Evolutionary conservation across 2,888 invertebrate genomes (phyloP).

Genomic region (Spodoptera picta): DNA sequence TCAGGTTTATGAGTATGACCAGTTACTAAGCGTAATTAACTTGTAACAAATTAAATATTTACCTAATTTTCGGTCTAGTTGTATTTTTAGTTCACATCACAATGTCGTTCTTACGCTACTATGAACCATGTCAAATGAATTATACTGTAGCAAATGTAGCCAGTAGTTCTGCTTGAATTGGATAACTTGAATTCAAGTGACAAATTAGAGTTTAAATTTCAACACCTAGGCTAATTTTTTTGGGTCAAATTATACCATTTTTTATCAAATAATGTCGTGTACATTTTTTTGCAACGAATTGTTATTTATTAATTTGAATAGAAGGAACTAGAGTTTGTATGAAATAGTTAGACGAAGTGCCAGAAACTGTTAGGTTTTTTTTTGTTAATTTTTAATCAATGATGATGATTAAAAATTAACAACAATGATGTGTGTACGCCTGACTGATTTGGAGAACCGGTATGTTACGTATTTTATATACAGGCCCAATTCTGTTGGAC

Average conservation of each 20-base stretch:
- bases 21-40: background rate
- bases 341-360: constrained; percentile 2
- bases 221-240: constrained; percentile 28
- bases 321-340: constrained; percentile 29
- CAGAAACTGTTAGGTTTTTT: constrained; percentile 8
- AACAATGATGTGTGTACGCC: constrained; percentile 11
- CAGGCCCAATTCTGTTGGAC: constrained; percentile 1
- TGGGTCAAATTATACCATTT: constrained; percentile 13
- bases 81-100: constrained; percentile 21
- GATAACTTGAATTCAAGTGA: constrained; percentile 39
- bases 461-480: constrained; percentile 30
- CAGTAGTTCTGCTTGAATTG: constrained; percentile 15
- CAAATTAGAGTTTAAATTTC: constrained; percentile 40
- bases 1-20: too few relatives aligned
- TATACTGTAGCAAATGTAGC: constrained; percentile 37
- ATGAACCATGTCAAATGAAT: constrained; percentile 39
- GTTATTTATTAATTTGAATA: constrained; percentile 10
- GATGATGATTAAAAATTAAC: too few relatives aligned
- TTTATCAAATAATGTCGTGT: constrained; percentile 11
- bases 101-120: constrained; percentile 29
- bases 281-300: constrained; percentile 26
- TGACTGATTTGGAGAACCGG: constrained; percentile 34
- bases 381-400: constrained; percentile 30
- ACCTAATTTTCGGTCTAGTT: constrained; percentile 4
- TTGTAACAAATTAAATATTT: constrained; percentile 3